Evolutionary conservation across 64 coral and sea anemone genomes (phyloP).

Genomic region (Orbicella faveolata): DNA sequence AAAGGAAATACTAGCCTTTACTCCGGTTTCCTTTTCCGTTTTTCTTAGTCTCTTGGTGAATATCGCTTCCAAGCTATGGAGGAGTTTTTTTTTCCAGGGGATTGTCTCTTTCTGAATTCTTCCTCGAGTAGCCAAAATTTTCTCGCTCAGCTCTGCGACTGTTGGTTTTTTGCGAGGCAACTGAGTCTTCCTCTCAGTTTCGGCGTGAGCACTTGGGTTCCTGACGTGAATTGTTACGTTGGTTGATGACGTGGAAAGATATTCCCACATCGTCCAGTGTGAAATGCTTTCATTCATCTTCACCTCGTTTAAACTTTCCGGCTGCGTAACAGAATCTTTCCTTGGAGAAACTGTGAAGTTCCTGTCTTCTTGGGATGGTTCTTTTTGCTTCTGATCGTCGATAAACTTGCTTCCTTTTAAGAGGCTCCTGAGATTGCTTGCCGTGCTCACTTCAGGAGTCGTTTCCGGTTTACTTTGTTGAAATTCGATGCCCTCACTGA

Average conservation of each 20-base stretch:
- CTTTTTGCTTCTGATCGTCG: neutral
- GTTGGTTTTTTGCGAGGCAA: conserved; percentile 3
- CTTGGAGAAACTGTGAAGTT: neutral
- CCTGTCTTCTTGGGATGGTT: neutral
- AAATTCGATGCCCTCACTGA: neutral
- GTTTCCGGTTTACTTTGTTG: neutral
- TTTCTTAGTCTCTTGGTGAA: conserved; percentile 26
- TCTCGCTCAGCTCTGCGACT: conserved; percentile 18
- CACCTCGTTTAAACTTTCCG: neutral
- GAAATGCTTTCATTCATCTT: neutral
- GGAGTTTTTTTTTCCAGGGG: conserved; percentile 43
- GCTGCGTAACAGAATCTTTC: neutral
- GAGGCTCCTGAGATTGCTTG: neutral
- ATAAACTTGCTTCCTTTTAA: neutral
- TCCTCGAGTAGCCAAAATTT: conserved; percentile 18
- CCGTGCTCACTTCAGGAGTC: neutral
- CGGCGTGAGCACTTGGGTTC: neutral
- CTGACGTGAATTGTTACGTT: neutral
- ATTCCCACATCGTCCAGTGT: neutral
- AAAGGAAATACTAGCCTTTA: conserved; percentile 8
- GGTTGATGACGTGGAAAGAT: conserved; percentile 7
- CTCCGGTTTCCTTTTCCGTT: conserved; percentile 31
- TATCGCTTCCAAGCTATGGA: conserved; percentile 12
- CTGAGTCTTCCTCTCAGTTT: conserved; percentile 16
- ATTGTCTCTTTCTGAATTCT: conserved; percentile 33